These are phyloP conservation scores for Drosophila kikkawai DNA, from an alignment of 1,140 invertebrate genomes.

Conservation along the genomic window DNA sequence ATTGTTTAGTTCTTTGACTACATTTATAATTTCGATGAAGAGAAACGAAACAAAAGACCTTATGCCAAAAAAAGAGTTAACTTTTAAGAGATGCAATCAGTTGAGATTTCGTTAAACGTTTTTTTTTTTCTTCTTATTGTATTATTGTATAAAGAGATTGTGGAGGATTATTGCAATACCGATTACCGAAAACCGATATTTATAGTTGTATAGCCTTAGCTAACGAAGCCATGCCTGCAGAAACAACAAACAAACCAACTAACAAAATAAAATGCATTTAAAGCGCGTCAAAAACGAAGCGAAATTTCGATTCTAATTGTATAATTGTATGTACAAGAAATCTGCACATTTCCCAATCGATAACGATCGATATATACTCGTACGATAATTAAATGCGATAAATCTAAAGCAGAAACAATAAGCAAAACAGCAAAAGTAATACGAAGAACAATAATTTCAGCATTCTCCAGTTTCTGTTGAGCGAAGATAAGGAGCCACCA, in stretches of 20 bases:
- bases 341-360: constrained; percentile 44
- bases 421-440: constrained; percentile 68
- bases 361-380: constrained; percentile 33
- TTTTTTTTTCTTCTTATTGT: constrained; percentile 6
- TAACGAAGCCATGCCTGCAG: constrained; percentile 55
- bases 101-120: constrained; percentile 63
- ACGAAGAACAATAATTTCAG: constrained; percentile 76
- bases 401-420: constrained; percentile 54
- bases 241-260: constrained; percentile 44
- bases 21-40: constrained; percentile 72
- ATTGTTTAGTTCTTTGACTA: constrained; percentile 71
- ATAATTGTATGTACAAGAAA: constrained; percentile 39
- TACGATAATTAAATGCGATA: constrained; percentile 27
- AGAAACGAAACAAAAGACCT: constrained; percentile 53
- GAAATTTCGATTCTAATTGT: constrained; percentile 58
- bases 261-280: constrained; percentile 77
- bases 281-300: constrained; percentile 56
- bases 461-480: constrained; percentile 69
- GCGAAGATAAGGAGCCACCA: constrained; percentile 18
- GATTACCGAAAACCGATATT: constrained; percentile 33
- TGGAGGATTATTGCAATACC: constrained; percentile 41
- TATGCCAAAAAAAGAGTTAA: constrained; percentile 59
- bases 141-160: constrained; percentile 41
- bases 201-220: constrained; percentile 45
- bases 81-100: constrained; percentile 26